A percentile compares a stretch with the other conserved stretches of the same genome.
Evolutionary conservation across 2,888 invertebrate genomes (phyloP).

Genomic region (Epinotia ramella): DNA sequence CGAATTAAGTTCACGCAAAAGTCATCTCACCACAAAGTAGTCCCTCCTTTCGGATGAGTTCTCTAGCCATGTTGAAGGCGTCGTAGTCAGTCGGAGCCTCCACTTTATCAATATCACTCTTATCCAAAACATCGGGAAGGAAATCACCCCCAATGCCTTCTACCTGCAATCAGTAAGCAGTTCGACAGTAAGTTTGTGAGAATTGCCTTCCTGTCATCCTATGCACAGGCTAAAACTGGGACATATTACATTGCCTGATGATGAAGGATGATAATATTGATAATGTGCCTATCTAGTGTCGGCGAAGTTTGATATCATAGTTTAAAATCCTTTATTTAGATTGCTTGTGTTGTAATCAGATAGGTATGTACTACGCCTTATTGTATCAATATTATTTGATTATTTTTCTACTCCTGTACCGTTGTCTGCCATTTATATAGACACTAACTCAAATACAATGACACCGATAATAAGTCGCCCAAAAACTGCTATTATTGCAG

Average conservation of each 20-base stretch:
- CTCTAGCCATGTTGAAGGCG: conserved; percentile 91
- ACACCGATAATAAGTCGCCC: too few species aligned
- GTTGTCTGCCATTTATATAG: too few species aligned
- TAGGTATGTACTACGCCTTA: neutral
- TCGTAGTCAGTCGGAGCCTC: conserved; percentile 91
- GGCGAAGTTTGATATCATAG: too few species aligned
- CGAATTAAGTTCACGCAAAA: neutral
- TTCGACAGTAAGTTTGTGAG: neutral
- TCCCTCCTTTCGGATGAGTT: conserved; percentile 95
- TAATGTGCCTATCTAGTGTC: too few species aligned
- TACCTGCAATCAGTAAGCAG: conserved; percentile 58
- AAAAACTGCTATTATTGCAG: too few species aligned
- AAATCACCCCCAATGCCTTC: conserved; percentile 97
- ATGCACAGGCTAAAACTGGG: neutral
- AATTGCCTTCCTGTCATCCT: neutral
- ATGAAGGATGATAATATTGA: too few species aligned
- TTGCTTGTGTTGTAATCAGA: conserved; percentile 1
- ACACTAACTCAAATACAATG: too few species aligned
- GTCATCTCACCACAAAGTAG: conserved; percentile 91
- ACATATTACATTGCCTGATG: neutral
- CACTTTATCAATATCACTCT: conserved; percentile 91
- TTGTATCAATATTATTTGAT: conserved; percentile 2
- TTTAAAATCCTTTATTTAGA: neutral
- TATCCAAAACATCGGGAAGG: conserved; percentile 93
- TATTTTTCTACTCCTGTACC: too few species aligned